Evolutionary conservation across 2,113 vertebrate species (phyloP), one percentile per base, ranked within the genome.

Genomic region (Dendropsophus ebraccatus): DNA sequence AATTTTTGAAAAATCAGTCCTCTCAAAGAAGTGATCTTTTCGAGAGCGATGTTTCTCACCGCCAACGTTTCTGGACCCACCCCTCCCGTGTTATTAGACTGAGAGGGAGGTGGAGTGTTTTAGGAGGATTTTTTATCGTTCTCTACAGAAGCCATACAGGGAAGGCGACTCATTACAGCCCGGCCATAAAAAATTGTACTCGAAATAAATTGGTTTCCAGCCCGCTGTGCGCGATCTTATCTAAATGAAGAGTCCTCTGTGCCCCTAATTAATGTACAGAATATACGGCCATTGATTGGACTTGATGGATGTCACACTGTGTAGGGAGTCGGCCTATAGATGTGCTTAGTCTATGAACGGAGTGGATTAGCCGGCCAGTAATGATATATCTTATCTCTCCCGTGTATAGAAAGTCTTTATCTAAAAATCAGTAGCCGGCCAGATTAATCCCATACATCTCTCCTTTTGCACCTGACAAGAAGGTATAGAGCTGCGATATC

Each of bases 361-460:
- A 54, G 50, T 58, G 76, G 30, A 77, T 54, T 37, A 23, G 37
- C 52, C 7, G 12, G 30, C 47, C 76, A 35, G 52, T 37, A 58
- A 37, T 23, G 52, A 54, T 56, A 77, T 19, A 79, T 79, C 76
- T 74, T 37, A 79, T 79, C 76, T 17, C 76, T 23, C 25, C 25
- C 52, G 49, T 79, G 50, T 56, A 79, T 37, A 58, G 30, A 37
- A 79, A 58, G 52, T 28, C 50, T 13, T 56, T 37, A 79, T 79
- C 76, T 58, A 37, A 79, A 21, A 58, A 56, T 79, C 52, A n/a
- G 30, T 25, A 35, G 56, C 50, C 54, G 17, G 2, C 52, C 32
- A 79, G 77, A 79, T 79, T 79, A 79, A 79, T 79, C 56, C 77
- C 54, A 60, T 60, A 56, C 21, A 80, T 80, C 77, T 41, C 54